phyloP scores from a whole-genome alignment of 1,140 invertebrate species.

The Harlomillsia oculata region DNA sequence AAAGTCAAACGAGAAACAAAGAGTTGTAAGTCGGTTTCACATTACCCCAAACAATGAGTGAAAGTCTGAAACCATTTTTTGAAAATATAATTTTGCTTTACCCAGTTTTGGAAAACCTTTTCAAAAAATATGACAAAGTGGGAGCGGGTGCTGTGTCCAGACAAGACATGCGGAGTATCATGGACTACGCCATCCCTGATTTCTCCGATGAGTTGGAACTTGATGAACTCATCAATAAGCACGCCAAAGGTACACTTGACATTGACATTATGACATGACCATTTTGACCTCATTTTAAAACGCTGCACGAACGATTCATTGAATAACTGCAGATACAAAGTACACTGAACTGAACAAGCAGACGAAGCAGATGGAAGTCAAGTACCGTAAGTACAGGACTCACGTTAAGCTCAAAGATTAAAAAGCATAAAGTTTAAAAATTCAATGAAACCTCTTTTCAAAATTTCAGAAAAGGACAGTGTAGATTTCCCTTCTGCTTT shows the following conservation, averaged over 20 bases:
- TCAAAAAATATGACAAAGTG: constrained; percentile 22
- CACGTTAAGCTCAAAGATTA: neutral
- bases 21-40: constrained; percentile 8
- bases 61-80: neutral
- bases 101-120: constrained; percentile 24
- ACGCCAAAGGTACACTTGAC: constrained; percentile 14
- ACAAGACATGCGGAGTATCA: constrained; percentile 12
- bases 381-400: constrained; percentile 12
- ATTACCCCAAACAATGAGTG: neutral
- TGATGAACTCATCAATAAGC: neutral
- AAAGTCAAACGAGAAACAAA: constrained; percentile 21
- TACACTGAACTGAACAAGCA: constrained; percentile 25
- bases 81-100: neutral
- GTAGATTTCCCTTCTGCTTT: constrained; percentile 24
- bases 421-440: neutral
- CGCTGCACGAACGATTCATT: neutral
- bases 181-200: constrained; percentile 6
- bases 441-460: neutral
- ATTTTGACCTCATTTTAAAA: neutral
- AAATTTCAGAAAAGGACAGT: constrained; percentile 14
- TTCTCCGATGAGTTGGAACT: neutral
- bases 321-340: constrained; percentile 9
- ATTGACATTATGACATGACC: no score
- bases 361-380: constrained; percentile 23
- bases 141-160: constrained; percentile 1